Base-by-base conservation (phyloP, 2,113 vertebrate genomes). In the Felis chaus region DNA sequence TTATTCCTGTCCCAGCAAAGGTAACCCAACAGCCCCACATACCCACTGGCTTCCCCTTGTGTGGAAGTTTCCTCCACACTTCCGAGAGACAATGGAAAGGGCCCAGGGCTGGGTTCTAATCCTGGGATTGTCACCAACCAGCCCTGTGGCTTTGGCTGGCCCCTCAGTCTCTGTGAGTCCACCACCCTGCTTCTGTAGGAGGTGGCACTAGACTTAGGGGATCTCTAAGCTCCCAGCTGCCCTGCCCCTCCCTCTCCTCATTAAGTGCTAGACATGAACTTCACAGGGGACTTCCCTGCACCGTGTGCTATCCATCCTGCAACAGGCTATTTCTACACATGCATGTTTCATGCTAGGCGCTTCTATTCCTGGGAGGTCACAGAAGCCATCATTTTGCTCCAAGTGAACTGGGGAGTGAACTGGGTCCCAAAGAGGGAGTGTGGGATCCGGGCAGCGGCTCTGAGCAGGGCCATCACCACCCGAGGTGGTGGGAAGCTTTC, bases 1-100 rank as follows among this genome's bases (percentile, higher is more conserved):
- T 92, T 97, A 97, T 94, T 98, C 98, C 98, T 97, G 97, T 84
- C 98, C 98, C 98, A 98, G 98, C 96, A 95, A 99, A 99, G 99
- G 99, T 99, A 99, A 97, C 85, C 71, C 82, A 94, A 89, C 48
- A 29, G 50, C 65, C 84, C 83, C 63, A 3, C 1, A 4, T 19
- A 11, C 41, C 16, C 0, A 0, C 45, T 21, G 82, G 85, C 86
- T 66, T n/a, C 48, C 19, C 36, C 45, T 15, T 19, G 61, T 13
- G 41, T 48, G 91, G n/a, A 93, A 65, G 69, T 41, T 14, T 39
- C n/a, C 74, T 84, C 45, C 29, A 29, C 2, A 1, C 25, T 41
- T 57, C 50, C 21, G 3, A 25, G 55, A 18, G 55, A 57, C 16
- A 2, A 2, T 31, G 73, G 55, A 27, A 41, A 92, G 78, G 92